Evolutionary conservation across 2,888 invertebrate genomes (phyloP).

Genomic region (Clepsis dumicolana): DNA sequence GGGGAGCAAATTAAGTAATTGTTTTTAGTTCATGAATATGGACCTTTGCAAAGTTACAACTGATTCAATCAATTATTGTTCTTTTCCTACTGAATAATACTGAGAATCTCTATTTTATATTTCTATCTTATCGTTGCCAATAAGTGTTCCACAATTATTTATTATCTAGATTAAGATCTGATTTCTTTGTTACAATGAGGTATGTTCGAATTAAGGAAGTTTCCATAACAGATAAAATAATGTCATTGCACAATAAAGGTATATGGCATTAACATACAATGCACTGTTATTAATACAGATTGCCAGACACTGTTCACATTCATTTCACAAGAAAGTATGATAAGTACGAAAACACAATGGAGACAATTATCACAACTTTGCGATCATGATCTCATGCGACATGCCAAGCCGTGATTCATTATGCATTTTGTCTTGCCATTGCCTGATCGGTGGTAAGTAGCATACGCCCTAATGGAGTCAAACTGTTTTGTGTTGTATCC

Average conservation of each 20-base stretch:
- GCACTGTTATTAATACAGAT: slow-evolving; percentile 9
- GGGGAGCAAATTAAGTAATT: too few relatives aligned
- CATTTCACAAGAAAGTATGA: slow-evolving; percentile 7
- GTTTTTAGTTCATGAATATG: too few relatives aligned
- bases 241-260: slow-evolving; percentile 8
- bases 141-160: neutral
- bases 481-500: too few relatives aligned
- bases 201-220: neutral
- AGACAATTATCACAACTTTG: slow-evolving; percentile 8
- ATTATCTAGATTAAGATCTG: slow-evolving; percentile 4
- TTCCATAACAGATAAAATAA: neutral
- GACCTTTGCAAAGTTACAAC: too few relatives aligned
- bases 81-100: slow-evolving; percentile 5
- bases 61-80: too few relatives aligned
- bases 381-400: neutral
- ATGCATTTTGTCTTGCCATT: neutral
- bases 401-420: neutral
- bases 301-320: slow-evolving; percentile 2
- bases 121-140: slow-evolving; percentile 9
- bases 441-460: neutral
- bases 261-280: slow-evolving; percentile 22
- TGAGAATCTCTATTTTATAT: neutral
- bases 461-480: too few relatives aligned
- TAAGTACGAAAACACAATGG: slow-evolving; percentile 7
- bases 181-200: neutral